Conservation (phyloP, 2,113 vertebrate genomes). For the Syngnathoides biaculeatus region DNA sequence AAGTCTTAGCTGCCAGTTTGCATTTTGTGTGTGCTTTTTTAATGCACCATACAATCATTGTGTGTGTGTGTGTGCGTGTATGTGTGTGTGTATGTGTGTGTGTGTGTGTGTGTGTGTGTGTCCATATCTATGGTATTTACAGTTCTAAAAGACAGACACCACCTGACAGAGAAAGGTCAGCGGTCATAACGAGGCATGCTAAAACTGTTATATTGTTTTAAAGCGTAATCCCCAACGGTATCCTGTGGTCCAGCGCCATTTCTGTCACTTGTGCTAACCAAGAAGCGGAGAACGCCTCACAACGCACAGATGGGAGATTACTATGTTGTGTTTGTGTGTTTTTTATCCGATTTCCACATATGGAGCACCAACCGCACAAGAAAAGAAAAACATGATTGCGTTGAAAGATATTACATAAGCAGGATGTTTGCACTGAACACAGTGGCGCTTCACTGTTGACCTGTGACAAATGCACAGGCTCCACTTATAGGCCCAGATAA, state of each 20-base stretch:
- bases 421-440: conserved; percentile 6
- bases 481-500: conserved; percentile 18
- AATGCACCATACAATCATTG: not conserved
- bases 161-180: conserved; percentile 40
- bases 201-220: conserved; percentile 60
- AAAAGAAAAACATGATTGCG: not conserved
- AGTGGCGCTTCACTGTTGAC: conserved; percentile 1
- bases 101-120: too few species aligned
- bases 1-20: conserved; percentile 9
- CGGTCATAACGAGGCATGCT: conserved; percentile 47
- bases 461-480: conserved; percentile 19
- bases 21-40: not conserved
- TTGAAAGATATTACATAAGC: not conserved
- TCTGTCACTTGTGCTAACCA: conserved; percentile 44
- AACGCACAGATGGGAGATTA: conserved; percentile 7
- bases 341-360: not conserved
- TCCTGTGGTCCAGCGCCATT: conserved; percentile 37
- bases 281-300: conserved; percentile 38
- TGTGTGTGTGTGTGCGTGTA: too few species aligned
- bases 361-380: not conserved
- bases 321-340: too few species aligned
- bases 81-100: too few species aligned
- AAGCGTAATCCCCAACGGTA: conserved; percentile 56
- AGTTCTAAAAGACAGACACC: conserved; percentile 26
- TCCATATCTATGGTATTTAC: conserved; percentile 8